Evolutionary conservation across 2,888 invertebrate species (phyloP).

Genomic region (Tachystola acroxantha): DNA sequence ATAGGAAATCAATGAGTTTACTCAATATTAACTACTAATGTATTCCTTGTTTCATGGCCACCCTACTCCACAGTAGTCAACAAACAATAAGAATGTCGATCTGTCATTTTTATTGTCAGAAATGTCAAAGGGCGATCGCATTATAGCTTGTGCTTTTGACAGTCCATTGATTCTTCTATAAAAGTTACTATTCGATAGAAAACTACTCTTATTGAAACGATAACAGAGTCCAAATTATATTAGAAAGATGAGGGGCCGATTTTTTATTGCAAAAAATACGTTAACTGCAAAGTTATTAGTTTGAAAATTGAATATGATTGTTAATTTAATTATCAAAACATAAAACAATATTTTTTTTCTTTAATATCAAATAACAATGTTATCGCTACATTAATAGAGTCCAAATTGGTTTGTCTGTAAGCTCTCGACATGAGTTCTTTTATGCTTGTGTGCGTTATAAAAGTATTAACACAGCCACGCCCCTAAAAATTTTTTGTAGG

Average conservation of each 20-base stretch:
- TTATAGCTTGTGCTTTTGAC: conserved; percentile 21
- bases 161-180: conserved; percentile 10
- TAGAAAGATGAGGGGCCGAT: not conserved
- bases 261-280: no score
- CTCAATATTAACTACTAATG: no score
- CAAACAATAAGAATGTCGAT: conserved; percentile 18
- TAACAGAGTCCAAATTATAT: not conserved
- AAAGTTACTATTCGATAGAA: conserved; percentile 2
- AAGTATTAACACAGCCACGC: not conserved
- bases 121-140: conserved; percentile 24
- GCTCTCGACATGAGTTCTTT: not conserved
- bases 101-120: conserved; percentile 23
- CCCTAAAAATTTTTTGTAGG: not conserved
- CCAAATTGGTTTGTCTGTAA: not conserved
- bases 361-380: no score
- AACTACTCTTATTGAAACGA: conserved; percentile 4
- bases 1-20: no score
- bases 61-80: conserved; percentile 4
- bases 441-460: not conserved
- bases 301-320: no score
- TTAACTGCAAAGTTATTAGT: no score
- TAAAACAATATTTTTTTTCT: no score
- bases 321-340: no score
- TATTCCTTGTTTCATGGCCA: no score
- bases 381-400: no score